Evolutionary conservation across 2,797 vertebrate species (phyloP).

Genomic region (Coilia nasus): DNA sequence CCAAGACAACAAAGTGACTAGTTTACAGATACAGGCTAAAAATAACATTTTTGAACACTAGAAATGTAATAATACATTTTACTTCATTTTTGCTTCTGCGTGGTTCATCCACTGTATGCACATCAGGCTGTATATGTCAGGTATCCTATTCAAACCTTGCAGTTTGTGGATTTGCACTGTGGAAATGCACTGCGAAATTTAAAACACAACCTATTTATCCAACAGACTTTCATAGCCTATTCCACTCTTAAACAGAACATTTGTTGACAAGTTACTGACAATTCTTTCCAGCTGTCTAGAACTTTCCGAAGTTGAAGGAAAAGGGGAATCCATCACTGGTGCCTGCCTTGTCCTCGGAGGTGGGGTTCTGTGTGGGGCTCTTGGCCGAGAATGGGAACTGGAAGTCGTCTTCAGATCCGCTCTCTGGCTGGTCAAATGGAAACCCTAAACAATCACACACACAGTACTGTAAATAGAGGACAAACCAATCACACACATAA

Average conservation of each 20-base stretch:
- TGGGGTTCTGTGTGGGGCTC: slow-evolving; percentile 50
- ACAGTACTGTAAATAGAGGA: too few relatives aligned
- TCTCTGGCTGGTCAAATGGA: slow-evolving; percentile 69
- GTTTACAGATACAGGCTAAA: background rate
- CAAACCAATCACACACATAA: background rate
- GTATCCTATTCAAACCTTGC: background rate
- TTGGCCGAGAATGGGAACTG: slow-evolving; percentile 68
- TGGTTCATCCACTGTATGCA: background rate
- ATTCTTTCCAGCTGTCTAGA: slow-evolving; percentile 21
- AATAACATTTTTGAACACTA: background rate
- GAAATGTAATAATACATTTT: background rate
- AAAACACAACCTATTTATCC: background rate
- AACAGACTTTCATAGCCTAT: too few relatives aligned
- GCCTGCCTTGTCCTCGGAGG: slow-evolving; percentile 47
- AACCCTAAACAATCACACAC: slow-evolving; percentile 60
- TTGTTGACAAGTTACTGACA: background rate
- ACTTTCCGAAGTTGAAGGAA: slow-evolving; percentile 71
- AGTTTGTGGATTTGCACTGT: background rate
- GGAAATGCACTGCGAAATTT: background rate
- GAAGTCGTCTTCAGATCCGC: slow-evolving; percentile 67
- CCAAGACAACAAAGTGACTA: background rate
- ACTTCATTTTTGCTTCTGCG: background rate
- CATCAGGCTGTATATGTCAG: background rate
- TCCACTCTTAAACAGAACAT: background rate
- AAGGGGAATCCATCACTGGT: slow-evolving; percentile 67